Base-by-base conservation (phyloP, 2,797 vertebrate species). In the Arnoldichthys spilopterus region DNA sequence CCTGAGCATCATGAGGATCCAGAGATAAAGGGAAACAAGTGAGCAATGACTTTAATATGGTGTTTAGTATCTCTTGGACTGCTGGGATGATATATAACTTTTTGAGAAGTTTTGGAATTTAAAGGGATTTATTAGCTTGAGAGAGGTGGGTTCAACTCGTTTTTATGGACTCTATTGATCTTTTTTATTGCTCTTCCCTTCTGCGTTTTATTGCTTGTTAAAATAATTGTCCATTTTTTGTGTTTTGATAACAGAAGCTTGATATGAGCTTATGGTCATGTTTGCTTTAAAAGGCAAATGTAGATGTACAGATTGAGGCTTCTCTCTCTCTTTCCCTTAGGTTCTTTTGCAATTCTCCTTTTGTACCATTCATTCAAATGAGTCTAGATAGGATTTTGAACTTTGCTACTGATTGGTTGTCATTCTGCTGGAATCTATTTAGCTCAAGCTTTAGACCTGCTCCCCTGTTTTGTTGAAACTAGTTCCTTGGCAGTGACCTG, bases 111-210 rank as follows among this genome's bases (percentile, higher is more conserved):
- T 30, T 18, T 61, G 26, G 28, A 32, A 12, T 54, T 62, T 37
- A 18, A 37, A 20, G 67, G 28, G 18, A 26, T 72, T 64, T 32
- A 18, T 43, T 37, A 16, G 28, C 6, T 58, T 58, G 16, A 34
- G 37, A 72, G 34, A 24, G 43, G 45, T 51, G n/a, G 43, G 58
- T 32, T 59, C 6, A 16, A 1, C 49, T 30, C 26, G 40, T 24
- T 72, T n/a, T 72, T 56, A 54, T 64, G 22, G 12, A 22, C 47
- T 22, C 32, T 45, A 9, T 59, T 69, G 18, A 62, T 62, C 30
- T 62, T 64, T n/a, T 64, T n/a, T 67, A 1, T 68, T 34, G 47
- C 67, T 30, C 15, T 13, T 70, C 45, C 15, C 12, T 34, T 32
- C 18, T 54, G 20, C 4, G 7, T 22, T 53, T 54, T 53, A 53